Evolutionary conservation across 2,888 invertebrate genomes (phyloP), one percentile per base, ranked within the genome.

Genomic region (Eremobia ochroleuca): DNA sequence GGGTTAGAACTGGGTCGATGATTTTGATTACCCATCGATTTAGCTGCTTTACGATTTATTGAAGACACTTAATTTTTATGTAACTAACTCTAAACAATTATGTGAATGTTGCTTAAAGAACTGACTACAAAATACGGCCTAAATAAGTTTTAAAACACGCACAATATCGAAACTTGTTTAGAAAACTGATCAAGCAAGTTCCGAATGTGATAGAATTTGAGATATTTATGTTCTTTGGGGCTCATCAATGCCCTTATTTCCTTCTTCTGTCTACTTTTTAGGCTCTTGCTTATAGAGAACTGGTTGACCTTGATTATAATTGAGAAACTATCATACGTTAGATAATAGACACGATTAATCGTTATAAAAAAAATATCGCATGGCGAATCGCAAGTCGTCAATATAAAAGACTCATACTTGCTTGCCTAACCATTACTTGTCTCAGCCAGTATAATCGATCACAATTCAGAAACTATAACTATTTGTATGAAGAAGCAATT

Each of bases 1-100:
- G 72, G 70, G 61, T 67, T 68, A 73, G 34, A 85, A 87, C 74
- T 81, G 40, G 85, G 85, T 73, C 85, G 65, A 37, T 65, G 76
- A 78, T 85, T 74, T 43, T 65, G 76, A 78, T 85, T 74, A 67
- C 64, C 73, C 72, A 73, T 74, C 77, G 62, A 74, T 74, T 75
- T 70, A 70, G 69, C 81, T 73, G 46, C 70, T 77, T 81, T 65
- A 85, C 62, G 67, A 85, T 68, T 43, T 75, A 84, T 79, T 62
- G 69, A 84, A 80, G 15, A 46, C 61, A 68, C 64, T 43, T 0
- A 69, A 84, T 84, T 79, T 83, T 84, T 66, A 73, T 79, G 74
- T 43, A 66, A 40, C 72, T 72, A 65, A 70, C 58, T 80, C 59
- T 79, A 46, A 49, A 70, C 18, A 77, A 83, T 78, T 67, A 78